These are phyloP conservation scores for Rallus crepitans DNA, from an alignment of 2,797 vertebrate species.

Conservation along the genomic window DNA sequence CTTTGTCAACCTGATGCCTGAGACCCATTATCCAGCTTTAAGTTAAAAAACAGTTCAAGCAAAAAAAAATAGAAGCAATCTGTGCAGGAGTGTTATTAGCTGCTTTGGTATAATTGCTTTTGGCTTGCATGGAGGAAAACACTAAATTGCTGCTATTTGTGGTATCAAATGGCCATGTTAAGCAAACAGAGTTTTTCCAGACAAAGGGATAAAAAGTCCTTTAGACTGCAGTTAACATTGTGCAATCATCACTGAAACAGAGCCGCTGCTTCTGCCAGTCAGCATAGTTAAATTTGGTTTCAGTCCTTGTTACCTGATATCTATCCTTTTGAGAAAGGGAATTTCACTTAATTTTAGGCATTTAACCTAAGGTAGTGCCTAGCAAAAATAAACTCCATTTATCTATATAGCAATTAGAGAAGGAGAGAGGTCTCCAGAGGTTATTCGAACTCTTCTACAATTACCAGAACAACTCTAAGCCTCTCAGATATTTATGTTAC, in stretches of 20 bases:
- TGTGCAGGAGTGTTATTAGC: conserved; percentile 10
- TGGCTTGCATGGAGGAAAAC: conserved; percentile 29
- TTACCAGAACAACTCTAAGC: neutral
- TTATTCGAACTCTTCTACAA: neutral
- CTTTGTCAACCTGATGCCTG: neutral
- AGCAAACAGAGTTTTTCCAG: conserved; percentile 29
- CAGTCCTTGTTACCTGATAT: neutral
- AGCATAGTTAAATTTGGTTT: neutral
- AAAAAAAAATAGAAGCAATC: neutral
- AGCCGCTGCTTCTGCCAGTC: neutral
- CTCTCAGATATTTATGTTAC: neutral
- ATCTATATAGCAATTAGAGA: neutral
- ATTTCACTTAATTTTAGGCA: neutral
- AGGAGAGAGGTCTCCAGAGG: neutral
- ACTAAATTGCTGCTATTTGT: conserved; percentile 6
- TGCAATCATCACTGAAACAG: neutral
- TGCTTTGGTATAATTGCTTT: neutral
- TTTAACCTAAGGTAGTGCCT: neutral
- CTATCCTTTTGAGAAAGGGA: neutral
- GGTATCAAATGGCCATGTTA: conserved; percentile 13
- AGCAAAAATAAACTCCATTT: neutral
- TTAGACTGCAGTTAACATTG: neutral
- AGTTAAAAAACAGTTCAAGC: neutral
- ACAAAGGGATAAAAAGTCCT: neutral
- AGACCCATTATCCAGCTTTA: neutral